These are phyloP conservation scores for Ptiloglossa arizonensis DNA, from an alignment of 1,140 invertebrate species.

Conservation along the genomic window DNA sequence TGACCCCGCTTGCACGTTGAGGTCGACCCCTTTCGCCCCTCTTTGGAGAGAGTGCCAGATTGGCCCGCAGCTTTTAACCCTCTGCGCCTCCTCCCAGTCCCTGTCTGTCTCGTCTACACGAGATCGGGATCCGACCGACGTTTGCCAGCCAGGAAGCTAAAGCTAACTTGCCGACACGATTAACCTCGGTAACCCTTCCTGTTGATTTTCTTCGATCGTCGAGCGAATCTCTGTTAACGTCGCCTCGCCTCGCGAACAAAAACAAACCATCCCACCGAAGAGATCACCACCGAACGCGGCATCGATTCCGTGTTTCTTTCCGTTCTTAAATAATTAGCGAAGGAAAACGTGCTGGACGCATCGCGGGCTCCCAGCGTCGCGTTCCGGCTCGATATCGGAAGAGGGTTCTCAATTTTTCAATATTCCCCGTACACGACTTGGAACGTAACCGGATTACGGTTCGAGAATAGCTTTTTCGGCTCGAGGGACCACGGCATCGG, in stretches of 20 bases:
- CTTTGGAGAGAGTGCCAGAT: constrained; percentile 58
- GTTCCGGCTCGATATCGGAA: constrained; percentile 33
- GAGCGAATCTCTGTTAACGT: not conserved
- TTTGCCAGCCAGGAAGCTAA: constrained; percentile 38
- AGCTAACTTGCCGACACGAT: constrained; percentile 31
- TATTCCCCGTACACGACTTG: constrained; percentile 70
- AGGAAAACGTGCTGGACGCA: not conserved
- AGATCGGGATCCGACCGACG: constrained; percentile 42
- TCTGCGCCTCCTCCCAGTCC: not conserved
- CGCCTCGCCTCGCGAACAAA: no score
- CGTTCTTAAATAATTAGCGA: constrained; percentile 8
- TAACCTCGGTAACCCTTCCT: constrained; percentile 23
- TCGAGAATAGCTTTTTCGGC: constrained; percentile 73
- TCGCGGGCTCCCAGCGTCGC: not conserved
- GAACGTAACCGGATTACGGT: constrained; percentile 70
- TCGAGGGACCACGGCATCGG: constrained; percentile 48
- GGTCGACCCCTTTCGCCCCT: constrained; percentile 63
- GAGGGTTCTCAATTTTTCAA: constrained; percentile 71
- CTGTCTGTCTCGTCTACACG: constrained; percentile 34
- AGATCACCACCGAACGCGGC: no score
- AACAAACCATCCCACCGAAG: no score
- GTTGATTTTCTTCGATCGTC: not conserved
- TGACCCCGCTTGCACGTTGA: constrained; percentile 53
- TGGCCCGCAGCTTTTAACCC: constrained; percentile 56
- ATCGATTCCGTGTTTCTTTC: no score